Evolutionary conservation across 2,888 invertebrate genomes (phyloP).

Genomic region (Macropis europaea): DNA sequence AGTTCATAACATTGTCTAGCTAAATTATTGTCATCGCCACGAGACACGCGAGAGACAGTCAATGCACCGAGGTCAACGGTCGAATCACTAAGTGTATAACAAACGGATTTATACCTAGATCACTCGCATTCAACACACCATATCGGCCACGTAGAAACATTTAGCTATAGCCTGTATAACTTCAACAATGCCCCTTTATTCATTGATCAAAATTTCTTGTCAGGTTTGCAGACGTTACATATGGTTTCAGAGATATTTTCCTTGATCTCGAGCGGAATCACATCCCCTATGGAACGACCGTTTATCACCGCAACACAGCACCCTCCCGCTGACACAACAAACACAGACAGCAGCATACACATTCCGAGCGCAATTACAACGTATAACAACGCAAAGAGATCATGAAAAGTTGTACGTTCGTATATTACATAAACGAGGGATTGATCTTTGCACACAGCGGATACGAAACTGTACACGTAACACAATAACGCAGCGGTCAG

Average conservation of each 20-base stretch:
- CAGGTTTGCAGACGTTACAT: slow-evolving; percentile 55
- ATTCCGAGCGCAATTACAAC: slow-evolving; percentile 45
- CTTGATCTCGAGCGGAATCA: slow-evolving; percentile 31
- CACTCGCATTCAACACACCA: slow-evolving; percentile 62
- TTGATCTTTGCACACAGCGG: slow-evolving; percentile 16
- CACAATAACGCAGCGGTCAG: not conserved
- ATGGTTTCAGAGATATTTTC: slow-evolving; percentile 60
- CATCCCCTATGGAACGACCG: slow-evolving; percentile 29
- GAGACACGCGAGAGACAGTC: slow-evolving; percentile 58
- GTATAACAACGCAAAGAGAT: slow-evolving; percentile 53
- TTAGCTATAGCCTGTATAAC: slow-evolving; percentile 70
- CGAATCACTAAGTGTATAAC: slow-evolving; percentile 65
- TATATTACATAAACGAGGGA: slow-evolving; percentile 15
- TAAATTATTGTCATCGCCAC: slow-evolving; percentile 73
- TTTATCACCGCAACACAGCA: slow-evolving; percentile 27
- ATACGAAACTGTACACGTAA: not conserved
- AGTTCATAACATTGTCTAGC: slow-evolving; percentile 63
- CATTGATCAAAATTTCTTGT: slow-evolving; percentile 59
- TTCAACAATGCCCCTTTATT: slow-evolving; percentile 78
- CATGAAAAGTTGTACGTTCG: slow-evolving; percentile 50
- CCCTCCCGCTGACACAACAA: slow-evolving; percentile 30
- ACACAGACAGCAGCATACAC: slow-evolving; percentile 50
- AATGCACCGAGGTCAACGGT: slow-evolving; percentile 37
- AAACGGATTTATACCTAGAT: slow-evolving; percentile 60
- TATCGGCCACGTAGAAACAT: slow-evolving; percentile 67